Base-by-base conservation (phyloP, 2,888 invertebrate species). In the Cryptocheilus praepositus region DNA sequence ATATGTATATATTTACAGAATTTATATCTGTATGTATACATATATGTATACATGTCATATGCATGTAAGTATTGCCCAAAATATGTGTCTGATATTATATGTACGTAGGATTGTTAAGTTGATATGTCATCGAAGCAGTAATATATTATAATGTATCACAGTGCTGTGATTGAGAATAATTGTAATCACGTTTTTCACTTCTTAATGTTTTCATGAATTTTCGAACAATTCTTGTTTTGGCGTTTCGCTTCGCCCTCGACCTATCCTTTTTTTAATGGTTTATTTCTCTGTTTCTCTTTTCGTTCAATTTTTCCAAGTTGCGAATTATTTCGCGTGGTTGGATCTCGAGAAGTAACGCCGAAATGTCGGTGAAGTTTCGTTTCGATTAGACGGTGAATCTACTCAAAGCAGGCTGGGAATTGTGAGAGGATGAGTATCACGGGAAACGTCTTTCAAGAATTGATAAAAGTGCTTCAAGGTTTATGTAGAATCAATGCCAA, bases 41-140 rank as follows among this genome's bases (percentile, higher is more conserved):
- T n/a, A 67, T 62, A 69, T 58, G 54, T 60, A 61, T 53, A 57
- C 55, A 60, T 19, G 25, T 36, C n/a, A 61, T 22, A 64, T 53
- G 19, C 62, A 70, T 62, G 52, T 73, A 80, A 75, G 64, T 79
- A 81, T 80, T 80, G 75, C 74, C 74, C 60, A 71, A 81, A 80
- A 83, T 81, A 76, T 82, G 70, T 70, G 61, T 75, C 62, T 64
- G 59, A 36, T 65, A 67, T 66, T 60, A 53, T 71, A 49, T 67
- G 62, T 79, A 74, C 8, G 77, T 76, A 74, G 68, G 75, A 78
- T 78, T 73, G 63, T 81, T 81, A 77, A 76, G 73, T 81, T 83
- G 84, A 86, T 86, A 86, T 86, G 85, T 84, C 73, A 74, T 83
- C 79, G 71, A 83, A 82, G 79, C 77, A 79, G 73, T 83, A 79